Conservation (phyloP, 2,113 vertebrate genomes). For the Campylomormyrus numenius region DNA sequence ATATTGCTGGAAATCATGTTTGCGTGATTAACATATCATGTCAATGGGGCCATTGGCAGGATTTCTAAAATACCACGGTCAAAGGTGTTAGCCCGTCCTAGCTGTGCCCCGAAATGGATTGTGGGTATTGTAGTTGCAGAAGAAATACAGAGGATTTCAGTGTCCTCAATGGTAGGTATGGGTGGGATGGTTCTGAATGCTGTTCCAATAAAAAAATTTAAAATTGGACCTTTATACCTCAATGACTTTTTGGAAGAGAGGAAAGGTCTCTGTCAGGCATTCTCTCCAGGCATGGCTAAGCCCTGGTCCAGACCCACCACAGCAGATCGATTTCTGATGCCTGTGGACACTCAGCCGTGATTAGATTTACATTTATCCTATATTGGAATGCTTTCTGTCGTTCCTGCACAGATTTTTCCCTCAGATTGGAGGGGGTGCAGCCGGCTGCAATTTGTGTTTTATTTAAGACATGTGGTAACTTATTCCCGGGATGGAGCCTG, state of each 20-base stretch:
- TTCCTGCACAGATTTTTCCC: not conserved
- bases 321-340: not conserved
- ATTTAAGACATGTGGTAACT: constrained; percentile 15
- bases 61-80: too few species aligned
- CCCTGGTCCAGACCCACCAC: not conserved
- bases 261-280: not conserved
- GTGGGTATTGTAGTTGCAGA: too few species aligned
- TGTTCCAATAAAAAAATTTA: too few species aligned
- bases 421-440: not conserved
- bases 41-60: not conserved
- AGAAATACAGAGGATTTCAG: too few species aligned
- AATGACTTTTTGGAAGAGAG: not conserved
- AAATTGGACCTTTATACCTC: not conserved
- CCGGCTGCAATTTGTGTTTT: not conserved
- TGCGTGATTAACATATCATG: not conserved
- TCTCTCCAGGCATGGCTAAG: not conserved
- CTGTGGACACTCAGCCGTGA: not conserved
- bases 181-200: not conserved
- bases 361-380: not conserved
- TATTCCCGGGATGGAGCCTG: not conserved
- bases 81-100: too few species aligned
- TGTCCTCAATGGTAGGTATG: too few species aligned
- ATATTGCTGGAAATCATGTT: not conserved
- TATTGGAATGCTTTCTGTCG: not conserved
- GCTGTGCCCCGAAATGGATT: too few species aligned